Conservation (phyloP, 2,113 vertebrate genomes). For the Nettapus auritus region DNA sequence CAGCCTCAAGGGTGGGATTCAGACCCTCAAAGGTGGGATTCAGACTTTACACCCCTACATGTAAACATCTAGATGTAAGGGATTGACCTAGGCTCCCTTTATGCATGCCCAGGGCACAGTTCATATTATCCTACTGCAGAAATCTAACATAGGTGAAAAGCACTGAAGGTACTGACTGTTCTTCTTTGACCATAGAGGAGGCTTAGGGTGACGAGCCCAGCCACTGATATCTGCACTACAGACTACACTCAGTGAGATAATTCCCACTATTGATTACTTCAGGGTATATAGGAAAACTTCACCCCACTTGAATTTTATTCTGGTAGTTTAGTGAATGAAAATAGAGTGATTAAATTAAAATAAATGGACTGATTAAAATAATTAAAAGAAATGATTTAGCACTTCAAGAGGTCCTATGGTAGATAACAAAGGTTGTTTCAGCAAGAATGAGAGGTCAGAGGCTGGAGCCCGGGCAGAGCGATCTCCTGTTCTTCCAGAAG, state of each 20-base stretch:
- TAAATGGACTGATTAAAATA: no score
- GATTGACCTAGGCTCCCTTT: background rate
- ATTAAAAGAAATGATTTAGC: background rate
- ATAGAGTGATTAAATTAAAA: background rate
- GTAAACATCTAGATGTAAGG: background rate
- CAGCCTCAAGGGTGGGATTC: background rate
- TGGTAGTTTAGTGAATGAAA: background rate
- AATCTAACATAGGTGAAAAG: background rate
- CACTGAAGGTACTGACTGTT: background rate
- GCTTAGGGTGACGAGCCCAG: background rate
- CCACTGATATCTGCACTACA: background rate
- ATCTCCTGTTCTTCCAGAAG: background rate
- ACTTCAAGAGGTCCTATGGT: background rate
- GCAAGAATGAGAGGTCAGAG: background rate
- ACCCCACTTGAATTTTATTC: background rate
- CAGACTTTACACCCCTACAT: background rate
- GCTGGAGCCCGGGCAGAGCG: background rate
- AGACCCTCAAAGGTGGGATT: background rate
- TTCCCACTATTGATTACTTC: background rate
- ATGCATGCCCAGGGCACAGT: background rate
- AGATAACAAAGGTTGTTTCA: background rate
- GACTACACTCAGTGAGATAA: background rate
- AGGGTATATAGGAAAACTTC: background rate
- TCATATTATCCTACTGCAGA: background rate
- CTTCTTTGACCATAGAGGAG: background rate